Evolutionary conservation across 2,888 invertebrate genomes (phyloP).

Genomic region (Drosophila anomelani): DNA sequence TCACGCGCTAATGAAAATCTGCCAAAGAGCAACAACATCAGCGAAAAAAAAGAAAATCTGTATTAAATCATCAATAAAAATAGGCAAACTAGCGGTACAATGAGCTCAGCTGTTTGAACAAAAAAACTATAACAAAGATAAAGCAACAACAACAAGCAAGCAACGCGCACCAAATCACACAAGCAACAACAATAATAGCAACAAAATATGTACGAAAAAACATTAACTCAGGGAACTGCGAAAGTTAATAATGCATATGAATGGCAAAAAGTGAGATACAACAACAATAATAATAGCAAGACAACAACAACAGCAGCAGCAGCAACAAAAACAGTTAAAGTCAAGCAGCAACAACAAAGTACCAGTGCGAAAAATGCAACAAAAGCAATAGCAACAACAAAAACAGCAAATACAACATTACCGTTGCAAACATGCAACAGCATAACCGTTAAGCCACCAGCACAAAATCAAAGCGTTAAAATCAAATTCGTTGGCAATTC

Average conservation of each 20-base stretch:
- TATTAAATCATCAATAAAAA: constrained; percentile 75
- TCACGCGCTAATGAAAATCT: constrained; percentile 65
- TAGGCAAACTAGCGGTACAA: constrained; percentile 71
- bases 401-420: constrained; percentile 28
- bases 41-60: constrained; percentile 39
- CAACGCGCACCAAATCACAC: constrained; percentile 52
- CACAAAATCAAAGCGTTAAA: constrained; percentile 44
- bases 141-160: constrained; percentile 28
- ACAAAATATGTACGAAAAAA: constrained; percentile 78
- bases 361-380: constrained; percentile 29
- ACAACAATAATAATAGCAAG: constrained; percentile 44
- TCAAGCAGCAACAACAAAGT: constrained; percentile 43
- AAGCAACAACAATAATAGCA: constrained; percentile 40
- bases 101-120: constrained; percentile 68
- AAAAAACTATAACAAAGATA: constrained; percentile 31
- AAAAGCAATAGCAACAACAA: constrained; percentile 38
- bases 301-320: constrained; percentile 43
- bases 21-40: constrained; percentile 33
- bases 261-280: constrained; percentile 81
- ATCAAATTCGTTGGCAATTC: constrained; percentile 67
- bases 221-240: constrained; percentile 72
- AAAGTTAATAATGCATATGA: constrained; percentile 78
- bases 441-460: constrained; percentile 44
- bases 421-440: constrained; percentile 40
- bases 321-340: constrained; percentile 33